Percentiles rank a stretch among this genome's conserved stretches.
Evolutionary conservation across 2,113 vertebrate species (phyloP).

Genomic region (Salminus brasiliensis): DNA sequence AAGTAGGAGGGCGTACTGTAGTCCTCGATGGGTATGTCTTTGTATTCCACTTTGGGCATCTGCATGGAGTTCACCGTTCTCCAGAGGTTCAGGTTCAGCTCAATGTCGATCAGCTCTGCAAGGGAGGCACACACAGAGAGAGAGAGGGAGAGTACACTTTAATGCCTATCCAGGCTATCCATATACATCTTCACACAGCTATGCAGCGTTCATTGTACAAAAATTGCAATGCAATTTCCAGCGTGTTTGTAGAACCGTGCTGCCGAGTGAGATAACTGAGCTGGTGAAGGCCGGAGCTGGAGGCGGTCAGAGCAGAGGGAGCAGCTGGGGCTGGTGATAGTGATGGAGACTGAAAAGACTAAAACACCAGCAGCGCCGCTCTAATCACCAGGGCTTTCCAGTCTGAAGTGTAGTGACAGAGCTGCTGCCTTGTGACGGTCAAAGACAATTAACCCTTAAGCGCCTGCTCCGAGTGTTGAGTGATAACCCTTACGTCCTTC

Average conservation of each 20-base stretch:
- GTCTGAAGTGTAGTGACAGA: not conserved
- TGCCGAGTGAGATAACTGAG: not conserved
- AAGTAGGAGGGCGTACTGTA: conserved; percentile 82
- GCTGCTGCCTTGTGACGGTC: not conserved
- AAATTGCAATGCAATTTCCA: not conserved
- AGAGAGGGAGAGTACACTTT: not conserved
- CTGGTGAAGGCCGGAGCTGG: not conserved
- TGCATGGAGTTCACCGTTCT: conserved; percentile 81
- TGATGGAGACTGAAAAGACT: not conserved
- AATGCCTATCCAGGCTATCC: not conserved
- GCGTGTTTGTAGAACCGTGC: not conserved
- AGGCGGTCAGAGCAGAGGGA: not conserved
- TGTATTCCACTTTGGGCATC: conserved; percentile 90
- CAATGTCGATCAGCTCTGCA: conserved; percentile 85
- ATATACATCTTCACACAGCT: not conserved
- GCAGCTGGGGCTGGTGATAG: conserved; percentile 1
- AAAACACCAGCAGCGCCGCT: not conserved
- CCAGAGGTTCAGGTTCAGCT: conserved; percentile 86
- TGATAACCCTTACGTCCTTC: not conserved
- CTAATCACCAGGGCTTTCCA: not conserved
- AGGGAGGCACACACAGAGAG: conserved; percentile 57
- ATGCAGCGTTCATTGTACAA: not conserved
- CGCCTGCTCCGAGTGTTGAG: not conserved
- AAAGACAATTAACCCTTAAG: conserved; percentile 2
- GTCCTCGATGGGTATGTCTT: conserved; percentile 82